These are phyloP conservation scores for Theristicus caerulescens DNA, from an alignment of 2,113 vertebrate genomes.

Conservation along the genomic window DNA sequence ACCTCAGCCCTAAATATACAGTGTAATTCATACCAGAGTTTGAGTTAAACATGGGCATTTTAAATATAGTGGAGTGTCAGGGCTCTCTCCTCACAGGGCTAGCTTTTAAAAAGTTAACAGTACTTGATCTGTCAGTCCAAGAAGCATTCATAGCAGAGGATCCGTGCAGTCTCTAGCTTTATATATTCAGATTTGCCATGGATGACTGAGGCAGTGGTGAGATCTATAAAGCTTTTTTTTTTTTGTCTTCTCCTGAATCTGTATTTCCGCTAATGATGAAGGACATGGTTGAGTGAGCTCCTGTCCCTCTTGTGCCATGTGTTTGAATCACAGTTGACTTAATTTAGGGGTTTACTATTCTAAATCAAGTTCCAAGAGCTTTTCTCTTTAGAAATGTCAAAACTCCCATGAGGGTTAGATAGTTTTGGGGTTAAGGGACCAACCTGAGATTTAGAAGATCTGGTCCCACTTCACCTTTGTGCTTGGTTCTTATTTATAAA, in stretches of 20 bases:
- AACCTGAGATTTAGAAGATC: background rate
- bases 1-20: constrained; percentile 41
- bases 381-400: background rate
- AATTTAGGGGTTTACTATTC: background rate
- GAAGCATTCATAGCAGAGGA: background rate
- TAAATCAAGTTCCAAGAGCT: background rate
- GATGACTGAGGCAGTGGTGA: background rate
- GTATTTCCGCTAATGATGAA: background rate
- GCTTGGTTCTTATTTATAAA: background rate
- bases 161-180: background rate
- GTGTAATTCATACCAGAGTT: background rate
- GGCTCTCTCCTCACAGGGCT: background rate
- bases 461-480: background rate
- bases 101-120: background rate
- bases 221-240: background rate
- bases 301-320: background rate
- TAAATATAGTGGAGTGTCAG: background rate
- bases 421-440: background rate
- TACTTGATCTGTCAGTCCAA: background rate
- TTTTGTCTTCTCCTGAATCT: background rate
- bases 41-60: background rate
- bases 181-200: background rate
- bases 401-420: background rate
- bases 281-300: background rate
- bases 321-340: background rate